phyloP scores from a whole-genome alignment of 2,888 invertebrate genomes.

The Lepidocyrtinus sp. region DNA sequence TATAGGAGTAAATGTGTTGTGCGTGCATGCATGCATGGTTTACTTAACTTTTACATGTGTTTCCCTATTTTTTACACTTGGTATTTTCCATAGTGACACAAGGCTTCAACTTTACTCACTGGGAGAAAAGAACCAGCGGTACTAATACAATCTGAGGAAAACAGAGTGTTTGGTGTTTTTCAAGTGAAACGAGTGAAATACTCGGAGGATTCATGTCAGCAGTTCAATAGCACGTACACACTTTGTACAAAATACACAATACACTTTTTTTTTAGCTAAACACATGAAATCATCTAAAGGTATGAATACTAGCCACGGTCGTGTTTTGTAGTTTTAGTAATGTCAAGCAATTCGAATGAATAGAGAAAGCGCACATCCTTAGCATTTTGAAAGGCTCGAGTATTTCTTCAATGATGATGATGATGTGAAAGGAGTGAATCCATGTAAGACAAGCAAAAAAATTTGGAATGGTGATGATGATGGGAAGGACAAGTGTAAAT shows the following conservation, averaged over 20 bases:
- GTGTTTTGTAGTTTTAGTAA: not conserved
- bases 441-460: conserved; percentile 6
- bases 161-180: not conserved
- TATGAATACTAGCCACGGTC: not conserved
- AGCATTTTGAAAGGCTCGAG: not conserved
- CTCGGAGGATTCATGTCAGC: conserved; percentile 36
- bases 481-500: conserved; percentile 50
- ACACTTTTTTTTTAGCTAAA: conserved; percentile 37
- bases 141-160: not conserved
- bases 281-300: not conserved
- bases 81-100: conserved; percentile 33
- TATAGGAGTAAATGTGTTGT: conserved; percentile 38
- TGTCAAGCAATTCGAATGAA: conserved; percentile 22
- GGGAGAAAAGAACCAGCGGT: not conserved
- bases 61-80: conserved; percentile 23
- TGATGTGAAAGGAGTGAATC: not conserved
- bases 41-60: conserved; percentile 47
- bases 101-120: not conserved
- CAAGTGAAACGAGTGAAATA: conserved; percentile 6
- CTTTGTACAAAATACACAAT: conserved; percentile 50
- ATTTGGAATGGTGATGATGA: conserved; percentile 28
- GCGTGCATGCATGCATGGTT: conserved; percentile 53
- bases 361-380: conserved; percentile 1
- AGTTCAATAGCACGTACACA: conserved; percentile 40
- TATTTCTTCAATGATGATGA: not conserved